Evolutionary conservation across 2,113 vertebrate species (phyloP).

Genomic region (Paraplagusia blochii): DNA sequence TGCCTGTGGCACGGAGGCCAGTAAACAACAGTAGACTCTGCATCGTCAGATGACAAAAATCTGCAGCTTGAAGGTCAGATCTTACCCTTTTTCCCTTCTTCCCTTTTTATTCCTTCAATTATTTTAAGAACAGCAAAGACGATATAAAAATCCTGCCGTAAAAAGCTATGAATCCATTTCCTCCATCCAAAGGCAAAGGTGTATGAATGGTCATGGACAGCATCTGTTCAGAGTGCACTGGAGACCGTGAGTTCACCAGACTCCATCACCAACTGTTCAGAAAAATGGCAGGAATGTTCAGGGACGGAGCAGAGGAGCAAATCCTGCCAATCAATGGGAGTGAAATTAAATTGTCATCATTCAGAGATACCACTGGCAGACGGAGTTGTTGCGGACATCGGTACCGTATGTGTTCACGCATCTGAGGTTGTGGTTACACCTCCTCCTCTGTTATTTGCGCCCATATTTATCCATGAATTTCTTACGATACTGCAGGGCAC

Average conservation of each 20-base stretch:
- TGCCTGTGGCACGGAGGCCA: slow-evolving; percentile 3
- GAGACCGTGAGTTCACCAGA: slow-evolving; percentile 45
- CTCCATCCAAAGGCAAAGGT: slow-evolving; percentile 17
- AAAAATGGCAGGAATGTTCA: slow-evolving; percentile 32
- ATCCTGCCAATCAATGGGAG: slow-evolving; percentile 12
- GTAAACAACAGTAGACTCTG: slow-evolving; percentile 21
- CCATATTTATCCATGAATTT: too few relatives aligned
- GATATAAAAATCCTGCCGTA: slow-evolving; percentile 18
- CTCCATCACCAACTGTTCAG: slow-evolving; percentile 55
- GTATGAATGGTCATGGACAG: slow-evolving; percentile 55
- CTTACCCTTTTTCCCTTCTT: background rate
- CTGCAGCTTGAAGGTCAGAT: slow-evolving; percentile 18
- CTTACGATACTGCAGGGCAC: too few relatives aligned
- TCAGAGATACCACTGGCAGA: slow-evolving; percentile 25
- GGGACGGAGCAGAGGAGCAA: slow-evolving; percentile 16
- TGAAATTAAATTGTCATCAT: slow-evolving; percentile 12
- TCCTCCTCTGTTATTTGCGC: too few relatives aligned
- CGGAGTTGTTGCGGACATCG: background rate
- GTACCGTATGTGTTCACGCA: too few relatives aligned
- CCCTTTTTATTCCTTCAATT: slow-evolving; percentile 4
- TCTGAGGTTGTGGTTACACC: too few relatives aligned
- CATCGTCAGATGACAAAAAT: slow-evolving; percentile 20
- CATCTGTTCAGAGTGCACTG: slow-evolving; percentile 42
- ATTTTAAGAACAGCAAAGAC: slow-evolving; percentile 15
- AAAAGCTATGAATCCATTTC: slow-evolving; percentile 44